These are phyloP conservation scores for Ahaetulla prasina DNA, from an alignment of 2,113 vertebrate species.

Conservation along the genomic window DNA sequence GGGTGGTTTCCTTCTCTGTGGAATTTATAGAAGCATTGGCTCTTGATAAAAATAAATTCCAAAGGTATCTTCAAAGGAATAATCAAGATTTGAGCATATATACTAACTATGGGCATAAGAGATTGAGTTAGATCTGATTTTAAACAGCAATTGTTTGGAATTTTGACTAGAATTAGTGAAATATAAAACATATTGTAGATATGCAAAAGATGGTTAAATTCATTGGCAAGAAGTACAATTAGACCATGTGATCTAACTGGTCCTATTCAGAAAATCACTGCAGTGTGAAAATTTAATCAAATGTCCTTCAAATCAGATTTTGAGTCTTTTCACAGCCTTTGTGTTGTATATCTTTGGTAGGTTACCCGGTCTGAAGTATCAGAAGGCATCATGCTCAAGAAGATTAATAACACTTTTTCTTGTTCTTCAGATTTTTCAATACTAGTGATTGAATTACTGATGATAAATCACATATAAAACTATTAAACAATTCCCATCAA, in stretches of 20 bases:
- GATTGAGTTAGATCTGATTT: neutral
- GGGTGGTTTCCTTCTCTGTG: neutral
- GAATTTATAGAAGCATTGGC: neutral
- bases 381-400: neutral
- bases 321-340: neutral
- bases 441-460: neutral
- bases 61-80: neutral
- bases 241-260: neutral
- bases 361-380: neutral
- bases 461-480: neutral
- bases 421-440: neutral
- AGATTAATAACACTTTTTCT: neutral
- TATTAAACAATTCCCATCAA: neutral
- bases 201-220: neutral
- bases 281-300: neutral
- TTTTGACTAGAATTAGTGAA: neutral
- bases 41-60: neutral
- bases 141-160: neutral
- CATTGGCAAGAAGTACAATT: neutral
- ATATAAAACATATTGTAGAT: neutral
- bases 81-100: neutral
- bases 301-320: neutral
- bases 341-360: neutral
- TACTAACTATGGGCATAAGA: neutral
- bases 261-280: neutral